Evolutionary conservation across 1,140 invertebrate genomes (phyloP), one percentile per base, ranked within the genome.

Genomic region (Drosophila tsacasi): DNA sequence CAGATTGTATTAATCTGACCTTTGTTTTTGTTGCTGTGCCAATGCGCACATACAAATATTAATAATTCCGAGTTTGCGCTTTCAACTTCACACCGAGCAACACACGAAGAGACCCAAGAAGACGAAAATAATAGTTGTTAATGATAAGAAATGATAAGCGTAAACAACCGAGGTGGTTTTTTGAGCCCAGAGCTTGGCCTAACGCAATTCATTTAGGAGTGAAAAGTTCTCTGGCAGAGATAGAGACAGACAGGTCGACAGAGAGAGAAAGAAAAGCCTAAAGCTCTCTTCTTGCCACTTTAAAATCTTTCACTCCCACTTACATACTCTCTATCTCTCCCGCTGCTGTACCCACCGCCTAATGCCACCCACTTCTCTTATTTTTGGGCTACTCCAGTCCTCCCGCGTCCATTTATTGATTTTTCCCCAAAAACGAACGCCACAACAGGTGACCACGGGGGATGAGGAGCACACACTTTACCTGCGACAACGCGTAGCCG

Each of bases 401-500:
- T 42, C n/a, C 40, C 40, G 8, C 47, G 21, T 54, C 59, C 46
- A 62, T 42, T 57, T 81, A 87, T 87, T 52, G 83, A 87, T 87
- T 87, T 87, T 87, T 83, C 79, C 58, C 54, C 39, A 30, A 50
- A 49, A n/a, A 23, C 54, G 15, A 49, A 54, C 21, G 42, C 5
- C 47, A 27, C 71, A 87, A 87, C 84, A 90, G 84, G 84, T 89
- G 84, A 76, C 32, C 35, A 15, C 40, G 7, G 7, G 4, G 25
- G 17, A 2, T 21, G 3, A 27, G 23, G 23, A 49, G 3, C n/a
- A 12, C 12, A 54, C 52, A 83, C 94, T 94, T 71, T 93, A 97
- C 96, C 93, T 94, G 87, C 17, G 97, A 97, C 50, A 94, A 94
- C 90, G 97, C 96, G 94, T 96, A 98, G 9, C 97, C 98, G 94